Base-by-base conservation (phyloP, 2,888 invertebrate species). In the Chrysolina haemoptera region DNA sequence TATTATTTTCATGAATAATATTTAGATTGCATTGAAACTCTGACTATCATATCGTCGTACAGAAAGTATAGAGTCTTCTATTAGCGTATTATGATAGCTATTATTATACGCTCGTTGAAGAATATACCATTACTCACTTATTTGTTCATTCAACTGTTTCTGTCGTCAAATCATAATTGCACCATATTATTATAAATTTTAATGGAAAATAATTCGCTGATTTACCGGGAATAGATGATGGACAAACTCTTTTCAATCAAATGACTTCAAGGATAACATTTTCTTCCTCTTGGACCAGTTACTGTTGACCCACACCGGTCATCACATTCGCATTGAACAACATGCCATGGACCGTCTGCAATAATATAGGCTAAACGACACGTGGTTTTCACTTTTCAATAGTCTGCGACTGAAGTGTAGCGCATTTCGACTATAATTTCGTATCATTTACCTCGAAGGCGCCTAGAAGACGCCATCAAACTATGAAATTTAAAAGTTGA, bases 351-450 rank as follows among this genome's bases (percentile, higher is more conserved):
- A 63, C 18, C 63, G 43, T 41, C 63, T 63, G 63, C 63, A 63
- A 43, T 63, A 14, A 63, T 43, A 35, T 41, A 18, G 43, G 63
- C 43, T 43, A 11, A 14, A 65, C 65, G 22, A 43, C 65, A 18
- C 65, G 22, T 27, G 35, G 59, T 65, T 65, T 48, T 65, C 65
- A 65, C 65, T 65, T 65, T 65, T 65, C 48, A 65, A 64, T 64
- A 65, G 65, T 46, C 65, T 48, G 65, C 65, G 18, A 22, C 18
- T 12, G 14, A 20, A 46, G 22, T 27, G 65, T 48, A 22, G 43
- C 43, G 46, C n/a, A 65, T 65, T 65, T 65, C 65, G 48, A 43
- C 20, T 12, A 22, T 59, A n/a, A 59, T 27, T 59, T 59, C 59
- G 59, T 59, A 59, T 48, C 22, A 65, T 22, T 43, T 65, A 65